Base-by-base conservation (phyloP, 2,888 invertebrate species). In the Lycocerus yunnanus region DNA sequence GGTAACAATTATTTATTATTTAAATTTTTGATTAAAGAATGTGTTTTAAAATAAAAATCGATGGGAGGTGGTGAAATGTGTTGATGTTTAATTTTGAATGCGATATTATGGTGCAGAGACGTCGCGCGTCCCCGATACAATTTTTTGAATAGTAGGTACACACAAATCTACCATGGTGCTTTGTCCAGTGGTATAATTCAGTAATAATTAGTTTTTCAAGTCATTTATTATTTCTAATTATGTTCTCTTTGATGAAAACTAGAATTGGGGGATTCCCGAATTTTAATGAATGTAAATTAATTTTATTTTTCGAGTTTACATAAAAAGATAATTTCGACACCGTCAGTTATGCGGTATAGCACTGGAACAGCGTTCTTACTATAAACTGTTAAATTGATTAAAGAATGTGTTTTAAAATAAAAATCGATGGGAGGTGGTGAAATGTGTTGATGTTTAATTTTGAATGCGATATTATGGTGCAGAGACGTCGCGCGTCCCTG, bases 401-500 rank as follows among this genome's bases (percentile, higher is more conserved):
- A n/a, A n/a, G n/a, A n/a, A n/a, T n/a, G n/a, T 24, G 2, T 24
- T 24, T 10, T 5, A 13, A 43, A 27, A 27, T 27, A 27, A 43
- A 27, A n/a, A 43, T 43, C 13, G n/a, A 43, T 43, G 13, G 43
- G n/a, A n/a, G n/a, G 43, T 43, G 43, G 13, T 66, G 24, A 27
- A 21, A 21, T n/a, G 3, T 24, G 21, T 10, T 10, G 0, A 24
- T 10, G 21, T 21, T 15, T 5, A 63, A 63, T 20, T 20, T 13
- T 60, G 0, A 63, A 20, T 8, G 20, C 13, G 10, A 3, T 63
- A 27, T 13, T 13, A 4, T 27, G 13, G 27, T 27, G 1, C 4
- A 13, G 63, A 14, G 43, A 43, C 15, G 24, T 72, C 72, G 79
- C 73, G 43, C 43, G 43, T 43, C n/a, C 43, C n/a, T 5, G 13